Percentiles rank a stretch among this genome's conserved stretches.
Evolutionary conservation across 2,888 invertebrate species (phyloP).

Genomic region (Polymixis lichenea): DNA sequence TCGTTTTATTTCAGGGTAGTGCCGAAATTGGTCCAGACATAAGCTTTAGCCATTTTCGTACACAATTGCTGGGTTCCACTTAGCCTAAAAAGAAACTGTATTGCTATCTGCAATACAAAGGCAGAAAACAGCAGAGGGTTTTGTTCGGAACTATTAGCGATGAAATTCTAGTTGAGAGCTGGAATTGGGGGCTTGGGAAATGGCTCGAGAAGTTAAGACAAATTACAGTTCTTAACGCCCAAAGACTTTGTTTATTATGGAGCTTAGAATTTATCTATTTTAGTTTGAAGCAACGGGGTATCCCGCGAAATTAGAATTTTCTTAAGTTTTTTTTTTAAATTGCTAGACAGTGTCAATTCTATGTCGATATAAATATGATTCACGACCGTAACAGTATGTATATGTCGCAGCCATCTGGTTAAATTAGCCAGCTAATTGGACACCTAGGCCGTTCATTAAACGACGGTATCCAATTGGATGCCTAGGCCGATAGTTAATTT

Average conservation of each 20-base stretch:
- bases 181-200: background rate
- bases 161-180: conserved; percentile 5
- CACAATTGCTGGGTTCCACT: conserved; percentile 20
- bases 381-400: no score
- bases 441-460: no score
- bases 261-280: background rate
- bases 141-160: background rate
- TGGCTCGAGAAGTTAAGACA: background rate
- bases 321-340: no score
- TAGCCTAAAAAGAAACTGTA: conserved; percentile 42
- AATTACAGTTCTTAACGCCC: background rate
- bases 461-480: no score
- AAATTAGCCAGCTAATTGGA: no score
- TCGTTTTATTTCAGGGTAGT: conserved; percentile 39
- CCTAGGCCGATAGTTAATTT: no score
- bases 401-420: no score
- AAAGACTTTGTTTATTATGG: background rate
- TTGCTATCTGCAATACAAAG: conserved; percentile 7
- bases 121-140: conserved; percentile 11
- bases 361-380: no score
- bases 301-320: no score
- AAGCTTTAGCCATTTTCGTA: conserved; percentile 11
- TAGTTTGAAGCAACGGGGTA: no score
- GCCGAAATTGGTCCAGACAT: conserved; percentile 2
- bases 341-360: no score